phyloP scores from a whole-genome alignment of 2,888 invertebrate genomes.

The Lingula anatina region DNA sequence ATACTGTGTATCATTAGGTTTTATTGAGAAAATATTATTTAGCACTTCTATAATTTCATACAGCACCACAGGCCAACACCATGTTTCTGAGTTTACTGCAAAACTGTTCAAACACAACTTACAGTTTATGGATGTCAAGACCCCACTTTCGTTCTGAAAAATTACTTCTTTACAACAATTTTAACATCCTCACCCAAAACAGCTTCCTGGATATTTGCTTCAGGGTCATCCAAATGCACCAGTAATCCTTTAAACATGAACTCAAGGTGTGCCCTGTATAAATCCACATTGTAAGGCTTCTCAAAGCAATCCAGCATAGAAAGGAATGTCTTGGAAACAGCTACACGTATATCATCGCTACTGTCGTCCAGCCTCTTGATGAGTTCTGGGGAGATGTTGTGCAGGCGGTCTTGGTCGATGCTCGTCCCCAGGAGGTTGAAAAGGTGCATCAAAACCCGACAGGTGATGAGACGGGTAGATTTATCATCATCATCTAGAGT shows the following conservation, averaged over 20 bases:
- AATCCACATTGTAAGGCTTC: slow-evolving; percentile 57
- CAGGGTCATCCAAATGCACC: slow-evolving; percentile 79
- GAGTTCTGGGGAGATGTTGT: slow-evolving; percentile 55
- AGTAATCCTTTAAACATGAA: slow-evolving; percentile 69
- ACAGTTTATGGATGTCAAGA: too few species aligned
- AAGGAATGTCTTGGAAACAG: slow-evolving; percentile 61
- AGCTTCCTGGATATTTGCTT: slow-evolving; percentile 52
- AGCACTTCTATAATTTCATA: too few species aligned
- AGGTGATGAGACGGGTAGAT: slow-evolving; percentile 46
- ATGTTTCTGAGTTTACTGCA: too few species aligned
- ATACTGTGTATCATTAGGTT: too few species aligned
- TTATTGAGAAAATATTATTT: too few species aligned
- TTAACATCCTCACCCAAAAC: slow-evolving; percentile 33
- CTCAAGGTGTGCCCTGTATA: slow-evolving; percentile 62
- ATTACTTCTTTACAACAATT: too few species aligned
- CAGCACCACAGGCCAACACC: too few species aligned
- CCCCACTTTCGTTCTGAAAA: too few species aligned
- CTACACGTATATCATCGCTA: slow-evolving; percentile 62
- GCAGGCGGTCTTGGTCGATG: slow-evolving; percentile 43
- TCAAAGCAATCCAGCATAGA: slow-evolving; percentile 58
- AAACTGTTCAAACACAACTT: too few species aligned
- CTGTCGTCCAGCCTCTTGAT: slow-evolving; percentile 76
- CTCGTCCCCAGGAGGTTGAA: slow-evolving; percentile 38
- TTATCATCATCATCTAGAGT: slow-evolving; percentile 49
- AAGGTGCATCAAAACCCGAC: slow-evolving; percentile 54